Percentiles rank a stretch among this genome's conserved stretches.
Conservation (phyloP, 2,797 vertebrate species). For the Sarcoramphus papa region DNA sequence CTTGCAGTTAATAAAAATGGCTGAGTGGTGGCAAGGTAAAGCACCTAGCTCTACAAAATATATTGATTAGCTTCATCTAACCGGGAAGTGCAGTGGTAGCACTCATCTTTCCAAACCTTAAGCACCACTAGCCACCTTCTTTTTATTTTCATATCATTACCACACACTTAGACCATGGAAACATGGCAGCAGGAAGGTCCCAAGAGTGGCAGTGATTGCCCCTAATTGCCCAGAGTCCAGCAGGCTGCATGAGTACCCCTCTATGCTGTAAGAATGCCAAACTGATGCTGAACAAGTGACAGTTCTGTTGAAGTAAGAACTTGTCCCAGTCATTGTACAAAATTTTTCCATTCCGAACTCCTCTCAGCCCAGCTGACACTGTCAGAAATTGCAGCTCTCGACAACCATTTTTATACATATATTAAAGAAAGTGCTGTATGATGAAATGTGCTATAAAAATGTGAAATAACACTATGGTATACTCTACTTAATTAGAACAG, state of each 20-base stretch:
- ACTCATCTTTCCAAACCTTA: background rate
- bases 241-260: background rate
- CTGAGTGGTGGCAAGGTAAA: background rate
- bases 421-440: background rate
- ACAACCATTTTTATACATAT: background rate
- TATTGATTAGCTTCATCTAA: background rate
- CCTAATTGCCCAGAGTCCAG: background rate
- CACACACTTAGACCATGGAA: background rate
- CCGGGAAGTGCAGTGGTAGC: background rate
- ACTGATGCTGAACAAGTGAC: background rate
- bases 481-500: background rate
- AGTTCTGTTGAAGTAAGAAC: background rate
- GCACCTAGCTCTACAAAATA: background rate
- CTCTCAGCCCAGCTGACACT: background rate
- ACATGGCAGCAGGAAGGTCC: background rate
- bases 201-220: background rate
- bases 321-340: background rate
- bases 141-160: background rate
- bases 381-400: background rate
- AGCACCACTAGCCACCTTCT: background rate
- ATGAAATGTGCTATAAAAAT: background rate
- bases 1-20: background rate
- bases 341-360: background rate
- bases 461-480: background rate
- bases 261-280: background rate